Conservation (phyloP, 2,888 invertebrate genomes). For the Xestoiulus laeticollis region DNA sequence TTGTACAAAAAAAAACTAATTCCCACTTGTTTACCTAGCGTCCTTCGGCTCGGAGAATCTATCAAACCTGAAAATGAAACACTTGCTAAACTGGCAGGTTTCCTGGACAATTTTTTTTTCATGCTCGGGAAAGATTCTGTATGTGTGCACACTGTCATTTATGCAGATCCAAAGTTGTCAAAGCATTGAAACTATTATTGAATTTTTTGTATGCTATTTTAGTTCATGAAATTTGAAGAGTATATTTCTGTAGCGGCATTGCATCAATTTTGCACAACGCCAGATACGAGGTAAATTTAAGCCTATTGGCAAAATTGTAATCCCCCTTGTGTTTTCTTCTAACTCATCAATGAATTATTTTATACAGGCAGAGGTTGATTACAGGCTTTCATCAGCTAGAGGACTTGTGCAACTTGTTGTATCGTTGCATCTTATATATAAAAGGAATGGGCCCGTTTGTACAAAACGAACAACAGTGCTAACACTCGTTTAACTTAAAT, state of each 20-base stretch:
- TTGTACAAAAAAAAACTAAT: neutral
- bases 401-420: slow-evolving; percentile 27
- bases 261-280: neutral
- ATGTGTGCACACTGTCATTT: neutral
- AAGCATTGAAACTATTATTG: neutral
- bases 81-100: neutral
- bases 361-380: neutral
- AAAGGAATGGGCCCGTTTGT: neutral
- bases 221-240: neutral
- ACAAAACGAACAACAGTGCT: neutral
- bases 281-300: neutral
- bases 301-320: no score
- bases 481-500: no score
- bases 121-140: neutral
- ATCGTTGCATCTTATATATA: neutral
- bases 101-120: neutral
- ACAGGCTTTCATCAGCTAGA: slow-evolving; percentile 39
- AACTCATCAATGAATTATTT: neutral
- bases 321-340: neutral
- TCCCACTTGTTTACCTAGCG: neutral
- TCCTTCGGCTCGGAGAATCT: neutral
- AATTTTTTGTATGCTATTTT: neutral
- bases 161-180: neutral
- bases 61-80: neutral
- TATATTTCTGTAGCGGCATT: neutral